Evolutionary conservation across 2,113 vertebrate genomes (phyloP), one percentile per base, ranked within the genome.

Genomic region (Galemys pyrenaicus): DNA sequence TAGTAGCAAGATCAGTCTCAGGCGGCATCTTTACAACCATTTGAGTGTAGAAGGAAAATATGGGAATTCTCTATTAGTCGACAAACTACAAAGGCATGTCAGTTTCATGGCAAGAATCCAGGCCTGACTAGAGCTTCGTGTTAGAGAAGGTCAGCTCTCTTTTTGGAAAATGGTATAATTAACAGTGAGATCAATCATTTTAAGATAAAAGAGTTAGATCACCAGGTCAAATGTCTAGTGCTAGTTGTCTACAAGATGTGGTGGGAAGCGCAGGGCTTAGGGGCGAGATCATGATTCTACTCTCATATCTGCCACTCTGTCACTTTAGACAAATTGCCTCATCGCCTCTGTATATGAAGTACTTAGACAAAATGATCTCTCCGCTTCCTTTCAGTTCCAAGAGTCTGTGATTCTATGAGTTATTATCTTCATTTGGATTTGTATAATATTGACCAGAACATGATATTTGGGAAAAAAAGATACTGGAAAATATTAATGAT

Each of bases 161-260:
- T 96, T 96, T 85, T 92, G 56, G 90, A 95, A 94, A 92, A 90
- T 87, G 46, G 62, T 67, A 6, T 95, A 75, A 87, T 96, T 94
- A 96, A 94, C 58, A 62, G 67, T 92, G n/a, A 39, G 78, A 83
- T 91, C 68, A 92, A 75, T 91, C 89, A 91, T 81, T 94, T 92
- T 89, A 91, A 92, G 82, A 86, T 92, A 80, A 89, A 92, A 89
- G 64, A 67, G 49, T 64, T 70, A 87, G 89, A 91, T 70, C n/a
- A 30, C 51, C 54, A 89, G 78, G 78, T 71, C 87, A 95, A 92
- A 68, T 28, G 19, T 96, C 80, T 51, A 51, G 24, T 68, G 80
- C 67, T 67, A 65, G 85, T 92, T 80, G 71, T 92, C 87, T 91
- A 6, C 46, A 91, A 93, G 65, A 58, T 24, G 54, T 22, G 8